These are phyloP conservation scores for Aplodontia rufa DNA, from an alignment of 2,113 vertebrate genomes.

Conservation along the genomic window DNA sequence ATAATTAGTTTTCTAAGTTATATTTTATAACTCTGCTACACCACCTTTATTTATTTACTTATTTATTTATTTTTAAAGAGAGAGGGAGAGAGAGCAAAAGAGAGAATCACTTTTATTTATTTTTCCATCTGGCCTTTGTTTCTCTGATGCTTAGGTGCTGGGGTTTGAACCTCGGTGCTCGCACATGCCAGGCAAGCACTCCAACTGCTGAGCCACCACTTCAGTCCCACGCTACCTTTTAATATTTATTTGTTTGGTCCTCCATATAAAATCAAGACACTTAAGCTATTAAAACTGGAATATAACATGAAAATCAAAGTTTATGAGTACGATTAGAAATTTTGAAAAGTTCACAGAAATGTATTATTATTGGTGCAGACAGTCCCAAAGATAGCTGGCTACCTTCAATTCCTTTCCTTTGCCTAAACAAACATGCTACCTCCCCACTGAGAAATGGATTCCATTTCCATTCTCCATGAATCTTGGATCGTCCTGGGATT, in stretches of 20 bases:
- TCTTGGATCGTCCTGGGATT: not conserved
- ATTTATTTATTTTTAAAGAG: too few species aligned
- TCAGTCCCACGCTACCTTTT: too few species aligned
- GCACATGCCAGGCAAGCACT: too few species aligned
- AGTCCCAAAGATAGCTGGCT: not conserved
- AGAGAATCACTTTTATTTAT: too few species aligned
- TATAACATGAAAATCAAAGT: not conserved
- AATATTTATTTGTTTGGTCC: conserved; percentile 5
- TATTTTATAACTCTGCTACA: conserved; percentile 22
- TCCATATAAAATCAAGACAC: not conserved
- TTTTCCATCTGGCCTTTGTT: too few species aligned
- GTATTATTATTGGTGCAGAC: not conserved
- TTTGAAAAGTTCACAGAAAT: not conserved
- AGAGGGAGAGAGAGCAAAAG: too few species aligned
- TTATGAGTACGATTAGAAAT: not conserved
- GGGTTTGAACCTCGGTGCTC: too few species aligned
- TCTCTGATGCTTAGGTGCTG: too few species aligned
- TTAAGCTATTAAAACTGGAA: not conserved
- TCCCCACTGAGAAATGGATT: not conserved
- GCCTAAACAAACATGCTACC: not conserved
- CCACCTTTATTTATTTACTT: conserved; percentile 9
- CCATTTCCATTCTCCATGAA: not conserved
- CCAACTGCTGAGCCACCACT: too few species aligned
- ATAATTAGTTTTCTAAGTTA: not conserved
- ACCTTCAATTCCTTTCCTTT: not conserved